A percentile compares a stretch with the other conserved stretches of the same genome.
Evolutionary conservation across 2,113 vertebrate species (phyloP).

Genomic region (Peromyscus leucopus): DNA sequence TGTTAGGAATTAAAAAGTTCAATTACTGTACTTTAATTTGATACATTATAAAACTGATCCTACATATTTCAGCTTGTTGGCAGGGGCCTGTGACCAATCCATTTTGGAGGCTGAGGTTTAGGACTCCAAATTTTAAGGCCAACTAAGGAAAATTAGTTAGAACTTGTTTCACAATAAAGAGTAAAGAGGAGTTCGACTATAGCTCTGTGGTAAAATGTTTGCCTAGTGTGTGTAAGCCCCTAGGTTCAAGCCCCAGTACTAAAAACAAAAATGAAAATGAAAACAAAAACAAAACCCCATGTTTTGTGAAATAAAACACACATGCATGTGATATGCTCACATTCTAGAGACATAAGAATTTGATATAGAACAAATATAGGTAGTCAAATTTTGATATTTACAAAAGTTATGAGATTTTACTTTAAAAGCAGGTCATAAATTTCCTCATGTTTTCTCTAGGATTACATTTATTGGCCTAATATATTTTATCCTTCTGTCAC

Average conservation of each 20-base stretch:
- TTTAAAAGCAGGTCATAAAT: slow-evolving; percentile 4
- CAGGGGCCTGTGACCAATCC: not conserved
- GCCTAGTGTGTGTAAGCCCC: not conserved
- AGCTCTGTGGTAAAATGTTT: not conserved
- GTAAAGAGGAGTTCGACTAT: not conserved
- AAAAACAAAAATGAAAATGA: not conserved
- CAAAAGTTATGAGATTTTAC: not conserved
- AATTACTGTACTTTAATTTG: slow-evolving; percentile 28
- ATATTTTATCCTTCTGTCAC: slow-evolving; percentile 13
- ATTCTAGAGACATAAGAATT: slow-evolving; percentile 39
- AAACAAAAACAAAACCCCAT: not conserved
- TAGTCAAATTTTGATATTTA: slow-evolving; percentile 35
- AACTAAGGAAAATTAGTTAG: not conserved
- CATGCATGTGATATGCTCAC: not conserved
- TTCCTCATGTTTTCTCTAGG: not conserved
- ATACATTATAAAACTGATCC: not conserved
- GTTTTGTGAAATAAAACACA: slow-evolving; percentile 38
- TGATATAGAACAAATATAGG: not conserved
- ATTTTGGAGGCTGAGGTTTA: not conserved
- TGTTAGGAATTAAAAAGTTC: slow-evolving; percentile 47
- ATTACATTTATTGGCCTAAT: slow-evolving; percentile 38
- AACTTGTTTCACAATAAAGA: not conserved
- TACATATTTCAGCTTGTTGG: not conserved
- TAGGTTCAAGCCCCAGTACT: not conserved
- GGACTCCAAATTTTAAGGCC: not conserved